These are phyloP conservation scores for Sebastolobus altivelis DNA, from an alignment of 2,797 vertebrate genomes.

Conservation along the genomic window DNA sequence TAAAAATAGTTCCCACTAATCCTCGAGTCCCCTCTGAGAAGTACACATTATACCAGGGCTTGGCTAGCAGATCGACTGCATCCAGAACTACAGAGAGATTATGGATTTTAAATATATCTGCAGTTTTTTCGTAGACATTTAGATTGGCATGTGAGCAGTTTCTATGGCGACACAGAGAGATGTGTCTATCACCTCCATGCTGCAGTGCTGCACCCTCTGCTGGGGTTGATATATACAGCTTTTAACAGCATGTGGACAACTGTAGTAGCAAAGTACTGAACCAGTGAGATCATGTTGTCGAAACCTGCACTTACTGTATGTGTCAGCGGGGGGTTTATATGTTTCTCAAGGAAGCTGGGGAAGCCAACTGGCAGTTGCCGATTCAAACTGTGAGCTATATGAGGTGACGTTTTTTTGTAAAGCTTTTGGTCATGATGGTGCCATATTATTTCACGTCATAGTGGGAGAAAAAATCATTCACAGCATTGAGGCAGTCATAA, in stretches of 20 bases:
- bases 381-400: background rate
- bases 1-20: constrained; percentile 85
- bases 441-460: background rate
- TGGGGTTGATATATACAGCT: constrained; percentile 68
- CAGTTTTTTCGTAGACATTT: background rate
- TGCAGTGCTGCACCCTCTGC: constrained; percentile 82
- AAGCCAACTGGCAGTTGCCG: background rate
- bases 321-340: constrained; percentile 10
- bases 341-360: background rate
- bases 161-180: constrained; percentile 43
- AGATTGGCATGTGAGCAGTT: background rate
- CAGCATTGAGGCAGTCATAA: background rate
- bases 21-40: constrained; percentile 66
- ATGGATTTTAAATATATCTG: constrained; percentile 3
- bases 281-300: constrained; percentile 24
- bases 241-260: constrained; percentile 33
- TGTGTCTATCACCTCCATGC: constrained; percentile 20
- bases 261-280: constrained; percentile 22
- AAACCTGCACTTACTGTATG: background rate
- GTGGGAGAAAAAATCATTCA: background rate
- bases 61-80: constrained; percentile 1
- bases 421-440: background rate
- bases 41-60: constrained; percentile 38
- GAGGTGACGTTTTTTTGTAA: background rate
- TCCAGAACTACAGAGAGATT: background rate